Evolutionary conservation across 2,797 vertebrate genomes (phyloP).

Genomic region (Salmo trutta): DNA sequence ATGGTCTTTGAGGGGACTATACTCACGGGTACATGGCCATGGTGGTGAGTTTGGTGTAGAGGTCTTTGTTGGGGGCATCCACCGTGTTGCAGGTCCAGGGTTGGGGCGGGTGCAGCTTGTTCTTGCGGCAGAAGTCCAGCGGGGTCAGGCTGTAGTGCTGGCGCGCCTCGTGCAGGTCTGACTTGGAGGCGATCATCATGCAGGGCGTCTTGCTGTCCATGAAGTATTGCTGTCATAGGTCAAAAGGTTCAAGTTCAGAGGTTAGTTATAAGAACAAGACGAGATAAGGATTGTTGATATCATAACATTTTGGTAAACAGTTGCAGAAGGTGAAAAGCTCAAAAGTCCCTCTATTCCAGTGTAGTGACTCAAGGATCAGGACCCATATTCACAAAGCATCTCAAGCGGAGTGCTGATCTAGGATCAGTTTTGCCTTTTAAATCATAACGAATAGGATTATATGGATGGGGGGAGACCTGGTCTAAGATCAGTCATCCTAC

Average conservation of each 20-base stretch:
- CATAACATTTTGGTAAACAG: not conserved
- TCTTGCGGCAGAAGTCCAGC: constrained; percentile 93
- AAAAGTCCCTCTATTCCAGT: not conserved
- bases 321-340: not conserved
- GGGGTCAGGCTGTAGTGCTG: constrained; percentile 89
- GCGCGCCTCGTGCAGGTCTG: constrained; percentile 92
- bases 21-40: constrained; percentile 99
- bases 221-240: constrained; percentile 87
- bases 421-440: no score
- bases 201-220: constrained; percentile 96
- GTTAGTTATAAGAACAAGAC: not conserved
- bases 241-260: not conserved
- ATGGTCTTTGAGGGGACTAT: constrained; percentile 26
- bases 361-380: no score
- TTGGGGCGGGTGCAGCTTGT: constrained; percentile 98
- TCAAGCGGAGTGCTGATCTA: no score
- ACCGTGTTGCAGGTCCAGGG: constrained; percentile 89
- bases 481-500: not conserved
- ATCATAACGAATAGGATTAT: no score
- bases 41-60: constrained; percentile 95
- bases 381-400: no score
- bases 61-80: constrained; percentile 87
- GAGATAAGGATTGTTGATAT: not conserved
- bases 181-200: constrained; percentile 91
- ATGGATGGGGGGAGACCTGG: no score